Evolutionary conservation across 2,113 vertebrate species (phyloP), one percentile per base, ranked within the genome.

Genomic region (Gallinago paraguaiae): DNA sequence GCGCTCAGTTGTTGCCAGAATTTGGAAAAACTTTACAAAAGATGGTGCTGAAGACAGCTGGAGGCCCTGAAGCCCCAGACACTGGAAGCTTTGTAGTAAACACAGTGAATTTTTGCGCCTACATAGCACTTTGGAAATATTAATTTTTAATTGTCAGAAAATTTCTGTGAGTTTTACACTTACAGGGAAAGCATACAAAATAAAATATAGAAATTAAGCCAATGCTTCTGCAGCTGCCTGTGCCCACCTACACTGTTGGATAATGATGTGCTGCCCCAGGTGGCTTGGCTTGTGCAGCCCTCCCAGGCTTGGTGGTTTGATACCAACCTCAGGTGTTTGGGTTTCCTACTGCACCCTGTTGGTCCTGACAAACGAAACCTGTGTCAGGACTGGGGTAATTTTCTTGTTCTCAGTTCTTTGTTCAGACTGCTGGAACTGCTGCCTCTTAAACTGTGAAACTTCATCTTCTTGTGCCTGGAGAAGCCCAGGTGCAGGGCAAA

Each of bases 261-360:
- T 35, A 64, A 60, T 27, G 53, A 46, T 22, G 48, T 46, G 25
- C 39, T 77, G 43, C n/a, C 43, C 54, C 48, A 63, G 61, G 45
- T 11, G 0, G 0, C 37, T n/a, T 0, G 0, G 16, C 19, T 15
- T 5, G 2, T 22, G 19, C 51, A 82, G 41, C 30, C 17, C 18
- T 50, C n/a, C 25, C 27, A 51, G 33, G 8, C 25, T 30, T 68
- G 53, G 48, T 17, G 24, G 43, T 45, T 30, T 37, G 48, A 56
- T 17, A 30, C 12, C 5, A 4, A 20, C 3, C 2, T 24, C 25
- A 37, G 28, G 13, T 9, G 8, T 33, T 63, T 0, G 0, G 17
- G 24, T 59, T 75, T 79, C 77, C 68, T n/a, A 48, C 28, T 22
- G 69, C 1, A 2, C 70, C 27, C 51, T 67, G 28, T 27, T 74